Evolutionary conservation across 2,888 invertebrate genomes (phyloP).

Genomic region (Tetanocera ferruginea): DNA sequence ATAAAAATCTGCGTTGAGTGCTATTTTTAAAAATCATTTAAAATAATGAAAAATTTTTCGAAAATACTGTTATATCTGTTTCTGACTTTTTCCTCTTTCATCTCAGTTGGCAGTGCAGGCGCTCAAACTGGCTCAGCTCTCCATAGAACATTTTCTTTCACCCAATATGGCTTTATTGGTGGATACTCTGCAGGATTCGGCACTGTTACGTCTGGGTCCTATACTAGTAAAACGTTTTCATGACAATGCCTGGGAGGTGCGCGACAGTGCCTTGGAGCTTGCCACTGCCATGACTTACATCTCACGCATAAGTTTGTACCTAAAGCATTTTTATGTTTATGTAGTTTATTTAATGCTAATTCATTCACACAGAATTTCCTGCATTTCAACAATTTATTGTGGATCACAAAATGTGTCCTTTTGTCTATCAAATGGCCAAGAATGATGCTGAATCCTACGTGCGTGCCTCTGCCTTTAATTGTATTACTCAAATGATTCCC

Average conservation of each 20-base stretch:
- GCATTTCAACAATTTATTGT: slow-evolving; percentile 81
- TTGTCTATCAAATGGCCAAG: slow-evolving; percentile 77
- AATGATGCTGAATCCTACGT: slow-evolving; percentile 83
- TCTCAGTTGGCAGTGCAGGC: slow-evolving; percentile 79
- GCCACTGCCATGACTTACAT: slow-evolving; percentile 79
- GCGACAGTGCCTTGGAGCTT: slow-evolving; percentile 83
- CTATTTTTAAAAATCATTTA: too few species aligned
- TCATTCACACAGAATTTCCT: slow-evolving; percentile 76
- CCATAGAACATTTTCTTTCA: slow-evolving; percentile 81
- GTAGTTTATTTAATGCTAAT: background rate
- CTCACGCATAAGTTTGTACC: slow-evolving; percentile 77
- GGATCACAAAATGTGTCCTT: slow-evolving; percentile 76
- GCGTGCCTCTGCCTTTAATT: slow-evolving; percentile 80
- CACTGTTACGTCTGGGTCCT: slow-evolving; percentile 77
- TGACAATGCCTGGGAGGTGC: slow-evolving; percentile 82
- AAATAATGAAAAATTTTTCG: too few species aligned
- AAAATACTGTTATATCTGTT: too few species aligned
- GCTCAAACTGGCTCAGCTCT: slow-evolving; percentile 78
- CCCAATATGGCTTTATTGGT: slow-evolving; percentile 82
- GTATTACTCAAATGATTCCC: slow-evolving; percentile 77
- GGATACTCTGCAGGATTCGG: slow-evolving; percentile 76
- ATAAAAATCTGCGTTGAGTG: too few species aligned
- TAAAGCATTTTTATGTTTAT: background rate
- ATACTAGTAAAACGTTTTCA: slow-evolving; percentile 79
- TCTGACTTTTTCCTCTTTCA: too few species aligned